Conservation (phyloP, 1,140 invertebrate species). For the Apocrypta bakeri region DNA sequence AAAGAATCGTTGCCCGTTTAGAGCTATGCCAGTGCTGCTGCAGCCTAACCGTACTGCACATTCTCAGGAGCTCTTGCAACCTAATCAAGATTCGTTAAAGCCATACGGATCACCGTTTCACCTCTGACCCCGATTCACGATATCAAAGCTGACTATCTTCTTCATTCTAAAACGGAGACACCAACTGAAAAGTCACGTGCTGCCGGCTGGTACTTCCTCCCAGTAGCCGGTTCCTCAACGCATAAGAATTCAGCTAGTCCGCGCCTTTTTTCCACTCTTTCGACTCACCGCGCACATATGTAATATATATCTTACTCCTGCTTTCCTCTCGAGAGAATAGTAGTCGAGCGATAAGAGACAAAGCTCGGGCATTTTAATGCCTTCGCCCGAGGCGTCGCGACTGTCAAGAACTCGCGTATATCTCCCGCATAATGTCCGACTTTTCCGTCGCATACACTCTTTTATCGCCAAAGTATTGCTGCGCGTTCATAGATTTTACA, state of each 20-base stretch:
- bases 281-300: neutral
- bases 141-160: constrained; percentile 25
- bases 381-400: no score
- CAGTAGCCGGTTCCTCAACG: neutral
- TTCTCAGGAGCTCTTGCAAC: neutral
- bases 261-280: neutral
- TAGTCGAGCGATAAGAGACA: no score
- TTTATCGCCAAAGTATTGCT: no score
- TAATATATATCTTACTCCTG: no score
- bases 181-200: constrained; percentile 20
- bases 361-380: no score
- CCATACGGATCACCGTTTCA: constrained; percentile 15
- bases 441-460: no score
- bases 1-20: constrained; percentile 22
- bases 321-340: no score
- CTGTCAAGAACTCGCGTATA: no score
- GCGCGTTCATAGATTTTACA: no score
- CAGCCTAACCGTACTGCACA: constrained; percentile 23
- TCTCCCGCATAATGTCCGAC: no score
- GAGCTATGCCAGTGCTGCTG: no score
- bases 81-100: constrained; percentile 43
- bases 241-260: neutral
- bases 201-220: constrained; percentile 1
- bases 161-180: neutral
- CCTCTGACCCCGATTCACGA: constrained; percentile 29